Percentiles rank a stretch among this genome's conserved stretches.
These are phyloP conservation scores for Drosophila vallismaia DNA, from an alignment of 2,888 invertebrate species.

Conservation along the genomic window DNA sequence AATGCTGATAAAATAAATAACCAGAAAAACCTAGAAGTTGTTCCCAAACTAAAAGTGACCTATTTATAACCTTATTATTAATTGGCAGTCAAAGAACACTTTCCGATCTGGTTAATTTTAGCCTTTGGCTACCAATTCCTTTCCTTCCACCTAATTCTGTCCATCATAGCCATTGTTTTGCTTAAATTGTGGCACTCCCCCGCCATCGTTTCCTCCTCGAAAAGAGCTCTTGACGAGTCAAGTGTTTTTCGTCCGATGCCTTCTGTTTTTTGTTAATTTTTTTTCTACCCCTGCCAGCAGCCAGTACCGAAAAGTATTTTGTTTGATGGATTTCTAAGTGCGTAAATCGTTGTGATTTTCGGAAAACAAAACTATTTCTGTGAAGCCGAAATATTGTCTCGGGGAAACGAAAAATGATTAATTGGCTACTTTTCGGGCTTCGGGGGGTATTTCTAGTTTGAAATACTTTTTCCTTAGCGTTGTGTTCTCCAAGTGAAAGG, in stretches of 20 bases:
- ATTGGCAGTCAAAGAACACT: conserved; percentile 23
- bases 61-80: conserved; percentile 13
- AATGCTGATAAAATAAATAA: background rate
- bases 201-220: background rate
- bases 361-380: conserved; percentile 48
- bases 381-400: conserved; percentile 31
- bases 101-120: conserved; percentile 64
- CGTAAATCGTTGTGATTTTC: conserved; percentile 64
- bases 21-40: too few relatives aligned
- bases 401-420: conserved; percentile 57
- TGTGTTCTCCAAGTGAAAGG: conserved; percentile 39
- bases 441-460: conserved; percentile 25
- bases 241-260: conserved; percentile 31
- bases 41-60: too few relatives aligned
- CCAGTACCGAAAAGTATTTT: conserved; percentile 34
- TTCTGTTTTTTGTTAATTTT: conserved; percentile 20
- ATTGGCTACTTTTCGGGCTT: conserved; percentile 52
- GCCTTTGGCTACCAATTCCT: conserved; percentile 2
- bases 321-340: conserved; percentile 79
- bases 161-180: conserved; percentile 39
- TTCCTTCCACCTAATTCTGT: conserved; percentile 44
- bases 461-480: conserved; percentile 2
- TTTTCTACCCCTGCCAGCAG: conserved; percentile 4
- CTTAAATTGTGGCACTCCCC: background rate
- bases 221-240: conserved; percentile 29